Conservation (phyloP, 1,140 invertebrate genomes). For the Bemisia tabaci region DNA sequence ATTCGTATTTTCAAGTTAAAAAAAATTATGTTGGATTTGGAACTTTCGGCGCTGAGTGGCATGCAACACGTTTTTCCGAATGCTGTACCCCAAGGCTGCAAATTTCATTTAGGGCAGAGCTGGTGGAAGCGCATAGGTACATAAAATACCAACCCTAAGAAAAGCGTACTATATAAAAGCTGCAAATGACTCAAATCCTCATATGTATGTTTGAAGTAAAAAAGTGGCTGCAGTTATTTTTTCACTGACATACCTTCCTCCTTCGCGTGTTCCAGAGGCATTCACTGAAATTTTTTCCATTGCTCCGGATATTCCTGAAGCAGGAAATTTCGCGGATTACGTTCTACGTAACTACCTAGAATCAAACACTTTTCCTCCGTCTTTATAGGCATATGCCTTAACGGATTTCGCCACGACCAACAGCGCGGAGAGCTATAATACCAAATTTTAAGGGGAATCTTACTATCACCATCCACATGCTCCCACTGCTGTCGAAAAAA, state of each 20-base stretch:
- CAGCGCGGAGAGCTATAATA: neutral
- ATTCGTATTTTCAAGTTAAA: no score
- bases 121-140: no score
- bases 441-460: neutral
- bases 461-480: neutral
- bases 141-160: no score
- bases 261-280: neutral
- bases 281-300: neutral
- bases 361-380: constrained; percentile 9
- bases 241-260: neutral
- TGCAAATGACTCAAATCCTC: no score
- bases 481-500: neutral
- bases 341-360: constrained; percentile 9
- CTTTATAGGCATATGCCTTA: neutral
- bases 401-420: neutral
- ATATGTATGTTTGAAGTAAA: neutral
- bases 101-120: no score
- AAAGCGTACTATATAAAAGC: no score
- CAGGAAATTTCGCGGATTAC: neutral
- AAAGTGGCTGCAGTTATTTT: neutral
- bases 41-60: no score
- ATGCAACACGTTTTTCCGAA: no score
- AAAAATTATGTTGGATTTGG: no score
- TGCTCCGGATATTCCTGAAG: neutral
- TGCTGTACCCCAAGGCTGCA: no score